Base-by-base conservation (phyloP, 2,113 vertebrate genomes). In the Tylochromis polylepis region DNA sequence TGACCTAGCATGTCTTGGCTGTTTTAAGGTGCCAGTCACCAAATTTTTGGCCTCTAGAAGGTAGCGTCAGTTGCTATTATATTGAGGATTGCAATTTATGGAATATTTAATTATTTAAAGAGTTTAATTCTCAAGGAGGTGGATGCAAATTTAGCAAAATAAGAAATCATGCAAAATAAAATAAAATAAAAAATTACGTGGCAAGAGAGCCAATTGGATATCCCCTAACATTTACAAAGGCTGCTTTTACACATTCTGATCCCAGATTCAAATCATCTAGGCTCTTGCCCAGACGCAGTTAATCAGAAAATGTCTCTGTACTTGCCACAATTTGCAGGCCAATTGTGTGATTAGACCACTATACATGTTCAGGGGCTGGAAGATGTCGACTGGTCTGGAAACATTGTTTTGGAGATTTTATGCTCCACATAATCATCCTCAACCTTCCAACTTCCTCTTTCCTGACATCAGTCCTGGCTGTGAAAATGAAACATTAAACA, bases 121-220 rank as follows among this genome's bases (percentile, higher is more conserved):
- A 53, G 51, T 53, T n/a, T 4, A 55, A 16, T 27, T 70, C 14
- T 46, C 3, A 70, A 10, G 12, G n/a, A 9, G n/a, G 7, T 22
- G 14, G 22, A 27, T 46, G 38, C 38, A 70, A 70, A 70, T 24
- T 46, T 70, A 70, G 38, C 5, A 70, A 3, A 70, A 24, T 24
- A 24, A 67, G n/a, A 67, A 67, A 67, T 67, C 4, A 67, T 38
- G 60, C 60, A 67, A 67, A 65, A 65, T 0, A 38, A 65, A 65
- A 65, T 0, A 11, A 38, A 67, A n/a, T 5, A 31, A 18, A 38
- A 22, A 14, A 38, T 38, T 38, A 8, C 0, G 0, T 14, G 34
- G 34, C 11, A 67, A 38, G 0, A 38, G 34, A 65, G 34, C 20
- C 6, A 22, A 22, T 36, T 38, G 20, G 2, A 5, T 8, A 14